Evolutionary conservation across 2,797 vertebrate genomes (phyloP).

Genomic region (Sarcophilus harrisii): DNA sequence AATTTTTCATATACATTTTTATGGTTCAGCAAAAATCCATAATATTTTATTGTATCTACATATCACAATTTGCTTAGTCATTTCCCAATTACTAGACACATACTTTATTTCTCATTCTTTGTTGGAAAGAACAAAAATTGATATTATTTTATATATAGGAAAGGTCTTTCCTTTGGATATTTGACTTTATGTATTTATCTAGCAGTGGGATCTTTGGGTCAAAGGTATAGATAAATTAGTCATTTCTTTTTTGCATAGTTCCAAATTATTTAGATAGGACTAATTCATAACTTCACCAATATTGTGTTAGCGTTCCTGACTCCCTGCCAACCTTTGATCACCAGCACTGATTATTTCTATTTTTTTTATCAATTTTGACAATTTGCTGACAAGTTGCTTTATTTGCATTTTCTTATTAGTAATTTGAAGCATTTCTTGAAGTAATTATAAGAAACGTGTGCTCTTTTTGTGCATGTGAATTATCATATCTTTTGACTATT

Average conservation of each 20-base stretch:
- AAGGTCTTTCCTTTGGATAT: neutral
- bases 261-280: neutral
- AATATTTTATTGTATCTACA: neutral
- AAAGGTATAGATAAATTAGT: neutral
- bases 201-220: neutral
- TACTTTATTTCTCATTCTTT: neutral
- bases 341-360: no score
- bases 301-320: neutral
- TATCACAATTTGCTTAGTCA: neutral
- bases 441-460: neutral
- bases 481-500: neutral
- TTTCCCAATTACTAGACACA: neutral
- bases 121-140: neutral
- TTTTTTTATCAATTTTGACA: neutral
- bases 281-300: neutral
- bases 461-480: neutral
- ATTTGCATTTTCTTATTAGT: neutral
- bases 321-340: neutral
- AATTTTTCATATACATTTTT: neutral
- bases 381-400: neutral
- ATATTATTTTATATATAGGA: neutral
- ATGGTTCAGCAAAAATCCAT: neutral
- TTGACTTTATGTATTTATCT: neutral
- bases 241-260: neutral
- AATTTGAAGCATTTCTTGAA: neutral